Evolutionary conservation across 2,113 vertebrate genomes (phyloP).

Genomic region (Orientallactaga bullata): DNA sequence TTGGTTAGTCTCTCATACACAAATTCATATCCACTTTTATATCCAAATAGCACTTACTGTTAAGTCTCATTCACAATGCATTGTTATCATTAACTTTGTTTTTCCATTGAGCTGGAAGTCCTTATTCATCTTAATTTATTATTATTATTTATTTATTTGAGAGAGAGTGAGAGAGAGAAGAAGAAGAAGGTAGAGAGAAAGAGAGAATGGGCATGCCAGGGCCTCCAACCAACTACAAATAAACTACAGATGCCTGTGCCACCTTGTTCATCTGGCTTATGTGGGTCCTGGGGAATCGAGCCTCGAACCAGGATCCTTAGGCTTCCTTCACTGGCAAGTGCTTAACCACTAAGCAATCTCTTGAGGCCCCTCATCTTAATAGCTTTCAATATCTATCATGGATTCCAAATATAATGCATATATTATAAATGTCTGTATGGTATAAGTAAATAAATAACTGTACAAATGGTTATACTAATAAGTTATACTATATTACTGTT

Average conservation of each 20-base stretch:
- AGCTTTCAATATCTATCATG: neutral
- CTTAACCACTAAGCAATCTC: too few species aligned
- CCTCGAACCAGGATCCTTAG: too few species aligned
- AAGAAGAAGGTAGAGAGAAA: too few species aligned
- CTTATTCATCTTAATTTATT: neutral
- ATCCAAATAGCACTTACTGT: neutral
- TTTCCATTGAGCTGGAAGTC: neutral
- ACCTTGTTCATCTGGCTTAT: too few species aligned
- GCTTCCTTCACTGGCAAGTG: too few species aligned
- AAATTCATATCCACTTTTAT: neutral
- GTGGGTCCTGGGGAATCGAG: too few species aligned
- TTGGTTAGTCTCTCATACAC: neutral
- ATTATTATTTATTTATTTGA: too few species aligned
- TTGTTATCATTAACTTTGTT: neutral
- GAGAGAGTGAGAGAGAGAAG: too few species aligned
- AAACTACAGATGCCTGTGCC: too few species aligned
- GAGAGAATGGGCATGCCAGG: too few species aligned
- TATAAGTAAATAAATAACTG: neutral
- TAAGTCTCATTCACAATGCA: neutral
- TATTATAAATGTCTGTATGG: neutral
- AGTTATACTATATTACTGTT: neutral
- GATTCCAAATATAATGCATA: neutral
- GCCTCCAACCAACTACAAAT: too few species aligned
- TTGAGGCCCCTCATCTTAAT: too few species aligned
- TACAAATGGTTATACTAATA: neutral